Evolutionary conservation across 2,797 vertebrate genomes (phyloP).

Genomic region (Coregonus ussuriensis): DNA sequence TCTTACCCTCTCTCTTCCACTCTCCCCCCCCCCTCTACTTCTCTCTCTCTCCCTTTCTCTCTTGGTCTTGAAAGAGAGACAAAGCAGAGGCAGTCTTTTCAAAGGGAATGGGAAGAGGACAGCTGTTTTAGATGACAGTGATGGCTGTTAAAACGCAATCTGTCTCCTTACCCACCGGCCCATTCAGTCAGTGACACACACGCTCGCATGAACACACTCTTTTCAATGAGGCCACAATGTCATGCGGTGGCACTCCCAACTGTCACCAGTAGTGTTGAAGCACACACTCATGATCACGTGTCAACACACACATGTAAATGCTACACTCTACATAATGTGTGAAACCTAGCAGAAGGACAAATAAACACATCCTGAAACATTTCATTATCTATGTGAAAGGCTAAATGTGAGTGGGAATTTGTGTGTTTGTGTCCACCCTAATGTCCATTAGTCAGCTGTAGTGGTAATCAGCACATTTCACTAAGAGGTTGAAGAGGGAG

Average conservation of each 20-base stretch:
- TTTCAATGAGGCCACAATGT: slow-evolving; percentile 65
- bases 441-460: slow-evolving; percentile 3
- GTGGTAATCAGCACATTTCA: slow-evolving; percentile 10
- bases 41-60: slow-evolving; percentile 12
- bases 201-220: slow-evolving; percentile 16
- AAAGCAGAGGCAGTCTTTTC: slow-evolving; percentile 79
- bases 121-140: slow-evolving; percentile 84
- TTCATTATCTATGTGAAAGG: not conserved
- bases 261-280: slow-evolving; percentile 64
- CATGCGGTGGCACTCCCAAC: slow-evolving; percentile 64
- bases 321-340: slow-evolving; percentile 33
- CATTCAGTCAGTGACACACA: slow-evolving; percentile 49
- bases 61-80: slow-evolving; percentile 63
- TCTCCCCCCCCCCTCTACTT: too few relatives aligned
- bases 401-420: not conserved
- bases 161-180: slow-evolving; percentile 78
- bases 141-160: slow-evolving; percentile 82
- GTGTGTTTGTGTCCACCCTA: not conserved
- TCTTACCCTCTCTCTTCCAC: too few relatives aligned
- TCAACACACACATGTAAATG: slow-evolving; percentile 40
- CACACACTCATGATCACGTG: slow-evolving; percentile 53
- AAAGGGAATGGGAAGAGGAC: slow-evolving; percentile 81
- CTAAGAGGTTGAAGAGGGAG: slow-evolving; percentile 10
- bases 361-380: slow-evolving; percentile 32
- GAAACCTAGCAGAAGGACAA: slow-evolving; percentile 33